Conservation (phyloP, 2,113 vertebrate genomes). For the Grantiella picta region DNA sequence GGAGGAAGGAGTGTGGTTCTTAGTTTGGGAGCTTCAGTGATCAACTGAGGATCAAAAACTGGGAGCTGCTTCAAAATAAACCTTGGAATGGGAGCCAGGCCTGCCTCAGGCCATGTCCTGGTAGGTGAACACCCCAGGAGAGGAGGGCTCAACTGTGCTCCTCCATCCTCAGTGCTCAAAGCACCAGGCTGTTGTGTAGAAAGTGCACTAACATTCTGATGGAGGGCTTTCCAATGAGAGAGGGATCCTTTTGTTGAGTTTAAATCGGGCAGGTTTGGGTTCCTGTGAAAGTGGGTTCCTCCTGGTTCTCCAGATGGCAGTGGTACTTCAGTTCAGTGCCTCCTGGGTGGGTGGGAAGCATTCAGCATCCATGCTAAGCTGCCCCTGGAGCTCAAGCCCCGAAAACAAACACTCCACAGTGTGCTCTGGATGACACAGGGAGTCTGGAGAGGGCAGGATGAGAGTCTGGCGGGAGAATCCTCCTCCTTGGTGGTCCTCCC, state of each 20-base stretch:
- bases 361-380: not conserved
- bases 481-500: not conserved
- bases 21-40: not conserved
- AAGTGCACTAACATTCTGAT: not conserved
- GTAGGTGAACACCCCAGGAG: not conserved
- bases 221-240: not conserved
- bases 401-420: rapidly evolving
- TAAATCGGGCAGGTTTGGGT: not conserved
- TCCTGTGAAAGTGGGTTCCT: not conserved
- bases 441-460: not conserved
- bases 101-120: not conserved
- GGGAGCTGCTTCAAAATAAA: not conserved
- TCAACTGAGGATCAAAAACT: not conserved
- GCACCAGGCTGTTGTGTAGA: not conserved
- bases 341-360: not conserved
- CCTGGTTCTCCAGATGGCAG: not conserved
- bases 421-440: not conserved
- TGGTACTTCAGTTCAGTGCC: not conserved
- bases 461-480: not conserved
- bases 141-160: not conserved
- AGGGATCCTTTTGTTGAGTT: not conserved
- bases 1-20: not conserved
- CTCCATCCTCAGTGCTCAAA: not conserved
- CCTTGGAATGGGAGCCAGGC: not conserved
- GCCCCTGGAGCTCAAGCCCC: not conserved